Evolutionary conservation across 2,888 invertebrate genomes (phyloP).

Genomic region (Oscheius sp.): DNA sequence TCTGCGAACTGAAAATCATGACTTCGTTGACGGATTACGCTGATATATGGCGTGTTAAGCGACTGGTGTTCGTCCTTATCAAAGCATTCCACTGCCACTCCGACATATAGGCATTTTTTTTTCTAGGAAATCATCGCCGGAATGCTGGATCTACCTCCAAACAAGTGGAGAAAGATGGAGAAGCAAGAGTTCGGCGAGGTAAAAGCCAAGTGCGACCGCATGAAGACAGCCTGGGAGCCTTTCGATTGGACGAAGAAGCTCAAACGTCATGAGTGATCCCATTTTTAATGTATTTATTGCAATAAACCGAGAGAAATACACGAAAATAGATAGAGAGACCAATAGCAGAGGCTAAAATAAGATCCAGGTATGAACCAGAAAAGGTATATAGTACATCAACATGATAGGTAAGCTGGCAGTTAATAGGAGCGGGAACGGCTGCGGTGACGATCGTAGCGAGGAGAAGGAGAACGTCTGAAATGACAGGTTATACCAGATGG

Average conservation of each 20-base stretch:
- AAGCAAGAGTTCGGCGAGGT: constrained; percentile 81
- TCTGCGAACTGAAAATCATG: constrained; percentile 23
- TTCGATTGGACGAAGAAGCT: constrained; percentile 60
- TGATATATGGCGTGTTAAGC: constrained; percentile 25
- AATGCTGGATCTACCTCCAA: constrained; percentile 86
- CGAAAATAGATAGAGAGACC: constrained; percentile 16
- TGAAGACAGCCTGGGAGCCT: constrained; percentile 56
- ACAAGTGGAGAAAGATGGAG: constrained; percentile 86
- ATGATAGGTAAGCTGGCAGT: background rate
- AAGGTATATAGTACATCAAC: background rate
- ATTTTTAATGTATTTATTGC: constrained; percentile 19
- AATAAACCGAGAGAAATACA: constrained; percentile 16
- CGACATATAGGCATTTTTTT: background rate
- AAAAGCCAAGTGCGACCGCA: constrained; percentile 47
- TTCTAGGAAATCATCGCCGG: constrained; percentile 89
- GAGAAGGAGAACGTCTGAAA: constrained; percentile 36
- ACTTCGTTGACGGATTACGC: constrained; percentile 19
- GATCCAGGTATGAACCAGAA: background rate
- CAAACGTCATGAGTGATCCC: constrained; percentile 27
- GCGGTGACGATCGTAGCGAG: constrained; percentile 34
- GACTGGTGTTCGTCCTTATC: background rate
- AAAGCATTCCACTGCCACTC: background rate
- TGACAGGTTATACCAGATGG: background rate
- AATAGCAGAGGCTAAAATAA: background rate
- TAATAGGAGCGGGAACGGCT: constrained; percentile 36